Evolutionary conservation across 1,140 invertebrate species (phyloP).

Genomic region (Drosophila erecta): DNA sequence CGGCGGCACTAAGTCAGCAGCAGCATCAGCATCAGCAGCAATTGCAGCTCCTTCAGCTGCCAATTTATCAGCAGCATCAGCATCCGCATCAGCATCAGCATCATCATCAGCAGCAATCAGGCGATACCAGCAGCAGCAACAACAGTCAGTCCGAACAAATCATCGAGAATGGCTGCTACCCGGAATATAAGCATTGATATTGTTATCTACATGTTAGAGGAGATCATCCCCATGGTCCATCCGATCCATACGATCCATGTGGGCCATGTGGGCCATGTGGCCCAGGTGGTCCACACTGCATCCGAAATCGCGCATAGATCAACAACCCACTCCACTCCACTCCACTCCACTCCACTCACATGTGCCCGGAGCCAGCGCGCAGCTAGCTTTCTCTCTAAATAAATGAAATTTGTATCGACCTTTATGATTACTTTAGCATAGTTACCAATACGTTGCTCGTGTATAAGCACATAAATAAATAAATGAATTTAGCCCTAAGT

Average conservation of each 20-base stretch:
- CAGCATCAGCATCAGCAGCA: conserved; percentile 65
- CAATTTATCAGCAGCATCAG: conserved; percentile 55
- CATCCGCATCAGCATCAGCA: conserved; percentile 62
- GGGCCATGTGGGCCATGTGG: too few species aligned
- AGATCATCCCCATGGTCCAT: background rate
- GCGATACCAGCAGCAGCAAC: conserved; percentile 84
- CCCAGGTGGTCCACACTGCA: background rate
- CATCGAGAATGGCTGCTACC: conserved; percentile 85
- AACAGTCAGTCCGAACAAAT: conserved; percentile 84
- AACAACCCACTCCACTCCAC: conserved; percentile 1
- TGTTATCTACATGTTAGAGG: conserved; percentile 18
- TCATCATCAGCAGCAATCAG: conserved; percentile 73
- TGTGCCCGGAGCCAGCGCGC: conserved; percentile 18
- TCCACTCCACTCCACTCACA: conserved; percentile 16
- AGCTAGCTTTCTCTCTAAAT: conserved; percentile 22
- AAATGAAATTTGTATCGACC: conserved; percentile 37
- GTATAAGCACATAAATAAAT: conserved; percentile 44
- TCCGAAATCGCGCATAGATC: conserved; percentile 1
- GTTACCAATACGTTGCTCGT: conserved; percentile 40
- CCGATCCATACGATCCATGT: background rate
- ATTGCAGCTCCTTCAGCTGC: conserved; percentile 51
- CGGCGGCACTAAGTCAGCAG: conserved; percentile 48
- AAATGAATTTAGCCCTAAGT: conserved; percentile 17
- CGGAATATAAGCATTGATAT: conserved; percentile 87
- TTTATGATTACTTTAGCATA: conserved; percentile 45